Evolutionary conservation across 2,797 vertebrate genomes (phyloP).

Genomic region (Cuculus canorus): DNA sequence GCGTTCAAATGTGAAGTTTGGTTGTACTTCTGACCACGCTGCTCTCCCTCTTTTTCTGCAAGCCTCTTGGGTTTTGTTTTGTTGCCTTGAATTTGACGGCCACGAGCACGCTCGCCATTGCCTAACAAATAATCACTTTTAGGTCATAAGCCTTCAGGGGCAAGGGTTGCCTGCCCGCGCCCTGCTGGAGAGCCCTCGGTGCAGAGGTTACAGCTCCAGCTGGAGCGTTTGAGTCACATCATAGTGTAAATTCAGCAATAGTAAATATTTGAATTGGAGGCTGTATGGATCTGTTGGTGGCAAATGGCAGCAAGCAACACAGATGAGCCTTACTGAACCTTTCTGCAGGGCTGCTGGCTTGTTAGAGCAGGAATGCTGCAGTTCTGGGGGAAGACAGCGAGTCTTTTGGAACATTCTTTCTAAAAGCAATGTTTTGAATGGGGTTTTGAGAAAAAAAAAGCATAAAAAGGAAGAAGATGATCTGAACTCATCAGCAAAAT

Average conservation of each 20-base stretch:
- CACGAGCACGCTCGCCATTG: not conserved
- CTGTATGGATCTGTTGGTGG: not conserved
- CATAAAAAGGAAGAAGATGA: not conserved
- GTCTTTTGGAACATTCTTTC: not conserved
- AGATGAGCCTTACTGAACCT: not conserved
- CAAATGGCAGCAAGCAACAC: not conserved
- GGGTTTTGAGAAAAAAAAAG: constrained; percentile 18
- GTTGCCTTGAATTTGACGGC: not conserved
- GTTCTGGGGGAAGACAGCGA: not conserved
- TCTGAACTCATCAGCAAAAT: constrained; percentile 5
- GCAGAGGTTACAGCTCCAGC: constrained; percentile 24
- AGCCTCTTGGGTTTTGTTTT: not conserved
- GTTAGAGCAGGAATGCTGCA: not conserved
- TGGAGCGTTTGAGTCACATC: constrained; percentile 12
- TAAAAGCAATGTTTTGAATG: constrained; percentile 30
- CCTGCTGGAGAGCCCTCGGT: not conserved
- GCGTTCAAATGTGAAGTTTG: not conserved
- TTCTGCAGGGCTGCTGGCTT: not conserved
- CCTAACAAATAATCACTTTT: constrained; percentile 55
- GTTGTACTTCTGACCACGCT: not conserved
- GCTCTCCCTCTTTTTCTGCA: not conserved
- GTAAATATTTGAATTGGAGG: constrained; percentile 27
- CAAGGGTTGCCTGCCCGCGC: constrained; percentile 35
- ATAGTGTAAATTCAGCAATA: constrained; percentile 20
- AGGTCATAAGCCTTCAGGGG: not conserved